phyloP scores from a whole-genome alignment of 1,140 invertebrate species.

The Hyles vespertilio region DNA sequence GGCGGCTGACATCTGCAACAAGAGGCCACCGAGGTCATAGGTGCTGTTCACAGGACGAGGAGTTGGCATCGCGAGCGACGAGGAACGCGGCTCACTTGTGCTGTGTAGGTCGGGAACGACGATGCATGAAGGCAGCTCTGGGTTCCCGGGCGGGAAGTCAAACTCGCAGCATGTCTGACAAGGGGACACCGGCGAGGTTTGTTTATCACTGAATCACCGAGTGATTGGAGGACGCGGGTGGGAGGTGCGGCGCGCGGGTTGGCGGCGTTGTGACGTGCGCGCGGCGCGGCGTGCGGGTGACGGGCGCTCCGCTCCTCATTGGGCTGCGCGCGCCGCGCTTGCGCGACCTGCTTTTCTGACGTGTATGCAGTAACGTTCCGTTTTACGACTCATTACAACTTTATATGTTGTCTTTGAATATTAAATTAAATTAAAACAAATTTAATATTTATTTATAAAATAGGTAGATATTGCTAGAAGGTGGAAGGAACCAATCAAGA shows the following conservation, averaged over 20 bases:
- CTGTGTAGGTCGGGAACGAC: slow-evolving; percentile 49
- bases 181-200: slow-evolving; percentile 43
- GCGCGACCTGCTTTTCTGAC: slow-evolving; percentile 16
- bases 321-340: background rate
- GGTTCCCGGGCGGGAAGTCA: slow-evolving; percentile 46
- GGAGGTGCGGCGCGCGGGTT: slow-evolving; percentile 21
- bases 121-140: slow-evolving; percentile 59
- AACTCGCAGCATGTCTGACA: slow-evolving; percentile 56
- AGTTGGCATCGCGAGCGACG: slow-evolving; percentile 7
- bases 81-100: slow-evolving; percentile 56
- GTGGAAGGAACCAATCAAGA: too few species aligned
- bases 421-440: too few species aligned
- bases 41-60: slow-evolving; percentile 22
- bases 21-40: slow-evolving; percentile 61
- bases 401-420: too few species aligned
- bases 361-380: slow-evolving; percentile 24
- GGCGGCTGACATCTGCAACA: slow-evolving; percentile 69
- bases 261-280: slow-evolving; percentile 35
- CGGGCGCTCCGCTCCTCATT: slow-evolving; percentile 7
- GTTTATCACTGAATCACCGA: slow-evolving; percentile 59
- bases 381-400: slow-evolving; percentile 14
- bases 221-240: slow-evolving; percentile 29
- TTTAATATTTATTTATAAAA: too few species aligned
- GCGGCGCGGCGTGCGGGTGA: slow-evolving; percentile 13
- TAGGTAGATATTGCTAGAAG: too few species aligned